A percentile compares a stretch with the other conserved stretches of the same genome.
These are phyloP conservation scores for Labeo rohita DNA, from an alignment of 2,113 vertebrate species.

Conservation along the genomic window DNA sequence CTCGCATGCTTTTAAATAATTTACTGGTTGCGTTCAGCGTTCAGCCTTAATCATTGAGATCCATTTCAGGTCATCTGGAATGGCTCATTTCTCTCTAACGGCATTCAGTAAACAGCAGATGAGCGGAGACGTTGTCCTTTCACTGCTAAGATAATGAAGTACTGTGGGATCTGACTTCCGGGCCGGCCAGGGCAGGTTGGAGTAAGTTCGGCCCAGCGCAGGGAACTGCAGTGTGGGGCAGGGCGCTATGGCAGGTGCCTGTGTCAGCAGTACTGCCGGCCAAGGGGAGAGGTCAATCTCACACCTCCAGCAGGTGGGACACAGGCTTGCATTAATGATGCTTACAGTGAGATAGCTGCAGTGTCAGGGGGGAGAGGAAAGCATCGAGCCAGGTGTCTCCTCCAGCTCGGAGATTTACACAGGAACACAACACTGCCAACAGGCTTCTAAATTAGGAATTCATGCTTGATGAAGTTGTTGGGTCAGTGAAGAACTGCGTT, in stretches of 20 bases:
- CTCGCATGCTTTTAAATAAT: slow-evolving; percentile 39
- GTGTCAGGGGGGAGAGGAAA: slow-evolving; percentile 38
- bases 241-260: slow-evolving; percentile 52
- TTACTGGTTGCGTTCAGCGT: slow-evolving; percentile 4
- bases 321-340: slow-evolving; percentile 56
- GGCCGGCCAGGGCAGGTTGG: slow-evolving; percentile 13
- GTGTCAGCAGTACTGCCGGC: slow-evolving; percentile 56
- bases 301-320: slow-evolving; percentile 60
- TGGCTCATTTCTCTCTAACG: slow-evolving; percentile 19
- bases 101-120: slow-evolving; percentile 29
- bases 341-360: slow-evolving; percentile 47
- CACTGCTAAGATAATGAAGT: slow-evolving; percentile 43
- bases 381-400: slow-evolving; percentile 18
- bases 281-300: slow-evolving; percentile 58
- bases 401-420: slow-evolving; percentile 17
- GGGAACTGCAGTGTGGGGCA: slow-evolving; percentile 20
- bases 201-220: slow-evolving; percentile 22
- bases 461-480: not conserved
- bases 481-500: not conserved
- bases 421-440: slow-evolving; percentile 21
- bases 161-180: slow-evolving; percentile 28
- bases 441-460: slow-evolving; percentile 26
- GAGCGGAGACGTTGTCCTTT: slow-evolving; percentile 24
- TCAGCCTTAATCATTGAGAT: slow-evolving; percentile 16
- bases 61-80: slow-evolving; percentile 36